These are phyloP conservation scores for Sebastes nivosus DNA, from an alignment of 2,797 vertebrate species.

Conservation along the genomic window DNA sequence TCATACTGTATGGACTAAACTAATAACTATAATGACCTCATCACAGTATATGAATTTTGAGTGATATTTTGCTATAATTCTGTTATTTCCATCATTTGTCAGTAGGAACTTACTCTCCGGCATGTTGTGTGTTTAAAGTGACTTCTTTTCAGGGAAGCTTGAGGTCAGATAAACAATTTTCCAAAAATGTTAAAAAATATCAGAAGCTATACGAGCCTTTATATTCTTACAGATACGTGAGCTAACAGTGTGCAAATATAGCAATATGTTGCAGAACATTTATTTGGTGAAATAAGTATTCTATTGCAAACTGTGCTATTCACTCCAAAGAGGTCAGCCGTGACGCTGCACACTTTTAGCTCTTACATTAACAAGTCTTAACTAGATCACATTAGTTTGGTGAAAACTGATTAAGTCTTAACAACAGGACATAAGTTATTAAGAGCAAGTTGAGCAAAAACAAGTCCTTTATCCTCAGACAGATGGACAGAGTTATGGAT, in stretches of 20 bases:
- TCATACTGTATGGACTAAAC: background rate
- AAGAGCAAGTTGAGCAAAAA: background rate
- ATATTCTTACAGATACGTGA: background rate
- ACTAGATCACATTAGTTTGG: background rate
- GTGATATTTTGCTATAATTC: background rate
- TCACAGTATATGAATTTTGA: background rate
- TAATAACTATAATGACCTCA: background rate
- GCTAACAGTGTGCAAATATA: background rate
- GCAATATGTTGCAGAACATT: background rate
- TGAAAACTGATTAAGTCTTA: background rate
- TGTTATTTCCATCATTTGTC: background rate
- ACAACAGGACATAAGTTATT: background rate
- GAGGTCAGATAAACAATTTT: background rate
- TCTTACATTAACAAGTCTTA: background rate
- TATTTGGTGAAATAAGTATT: background rate
- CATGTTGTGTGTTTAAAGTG: background rate
- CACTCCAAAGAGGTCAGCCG: background rate
- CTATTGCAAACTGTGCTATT: background rate
- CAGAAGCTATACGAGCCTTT: background rate
- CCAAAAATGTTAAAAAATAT: background rate
- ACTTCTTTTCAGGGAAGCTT: background rate
- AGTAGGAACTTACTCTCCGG: background rate
- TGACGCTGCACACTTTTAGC: background rate
- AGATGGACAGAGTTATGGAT: background rate
- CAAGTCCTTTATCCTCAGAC: background rate